phyloP scores from a whole-genome alignment of 2,113 vertebrate species.

The Platichthys stellatus region DNA sequence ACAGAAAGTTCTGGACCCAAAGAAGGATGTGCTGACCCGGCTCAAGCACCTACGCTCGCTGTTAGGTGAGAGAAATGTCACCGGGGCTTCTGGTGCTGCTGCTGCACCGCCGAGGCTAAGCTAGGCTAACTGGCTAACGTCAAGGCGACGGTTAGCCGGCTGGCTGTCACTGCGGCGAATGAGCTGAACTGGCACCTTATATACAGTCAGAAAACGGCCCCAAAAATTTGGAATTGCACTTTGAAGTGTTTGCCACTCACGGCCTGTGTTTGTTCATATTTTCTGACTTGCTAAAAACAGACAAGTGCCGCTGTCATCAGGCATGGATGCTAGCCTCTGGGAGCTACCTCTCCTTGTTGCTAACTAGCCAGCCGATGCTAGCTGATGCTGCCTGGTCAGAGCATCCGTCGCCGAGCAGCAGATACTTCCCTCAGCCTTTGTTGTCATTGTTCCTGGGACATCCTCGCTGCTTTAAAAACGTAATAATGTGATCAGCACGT shows the following conservation, averaged over 20 bases:
- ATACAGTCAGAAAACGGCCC: not conserved
- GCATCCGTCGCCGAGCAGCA: constrained; percentile 18
- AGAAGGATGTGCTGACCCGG: constrained; percentile 95
- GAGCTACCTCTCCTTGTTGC: constrained; percentile 54
- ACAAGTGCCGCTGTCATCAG: constrained; percentile 28
- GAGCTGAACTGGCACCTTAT: constrained; percentile 19
- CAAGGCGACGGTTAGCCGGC: constrained; percentile 60
- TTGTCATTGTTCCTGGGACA: constrained; percentile 17
- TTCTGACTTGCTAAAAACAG: not conserved
- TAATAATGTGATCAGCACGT: accelerated
- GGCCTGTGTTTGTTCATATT: not conserved
- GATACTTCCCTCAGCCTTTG: constrained; percentile 14
- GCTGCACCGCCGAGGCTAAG: constrained; percentile 53
- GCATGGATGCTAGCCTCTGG: constrained; percentile 55
- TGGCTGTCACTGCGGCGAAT: constrained; percentile 28
- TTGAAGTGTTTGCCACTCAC: not conserved
- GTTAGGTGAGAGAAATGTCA: constrained; percentile 88
- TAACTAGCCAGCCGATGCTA: constrained; percentile 71
- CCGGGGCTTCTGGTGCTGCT: constrained; percentile 27
- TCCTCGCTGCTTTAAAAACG: not conserved
- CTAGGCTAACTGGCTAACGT: constrained; percentile 64
- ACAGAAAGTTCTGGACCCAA: constrained; percentile 99
- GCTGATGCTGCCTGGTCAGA: constrained; percentile 51
- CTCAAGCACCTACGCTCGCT: constrained; percentile 94
- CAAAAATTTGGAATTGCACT: not conserved